Evolutionary conservation across 2,888 invertebrate species (phyloP).

Genomic region (Cinara cedri): DNA sequence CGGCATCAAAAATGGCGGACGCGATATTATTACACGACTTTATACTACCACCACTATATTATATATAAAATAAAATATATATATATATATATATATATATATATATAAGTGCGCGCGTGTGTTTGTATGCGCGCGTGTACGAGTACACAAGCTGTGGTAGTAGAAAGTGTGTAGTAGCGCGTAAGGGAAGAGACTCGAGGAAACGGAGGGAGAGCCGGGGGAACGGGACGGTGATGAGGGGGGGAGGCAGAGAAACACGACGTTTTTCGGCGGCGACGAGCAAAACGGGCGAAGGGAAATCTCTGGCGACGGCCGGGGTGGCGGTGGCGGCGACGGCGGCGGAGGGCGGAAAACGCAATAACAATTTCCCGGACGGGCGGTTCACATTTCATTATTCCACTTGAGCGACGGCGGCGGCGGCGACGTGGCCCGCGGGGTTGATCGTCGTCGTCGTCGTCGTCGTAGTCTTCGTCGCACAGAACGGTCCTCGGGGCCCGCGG

Average conservation of each 20-base stretch:
- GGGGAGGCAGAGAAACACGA: slow-evolving; percentile 47
- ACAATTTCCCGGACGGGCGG: slow-evolving; percentile 57
- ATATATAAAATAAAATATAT: no score
- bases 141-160: not conserved
- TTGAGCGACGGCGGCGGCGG: slow-evolving; percentile 36
- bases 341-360: slow-evolving; percentile 50
- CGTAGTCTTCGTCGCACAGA: not conserved
- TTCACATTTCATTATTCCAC: slow-evolving; percentile 56
- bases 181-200: not conserved
- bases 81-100: no score
- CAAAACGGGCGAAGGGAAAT: slow-evolving; percentile 45
- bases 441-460: slow-evolving; percentile 32
- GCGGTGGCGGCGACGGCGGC: slow-evolving; percentile 1
- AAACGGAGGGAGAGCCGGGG: not conserved
- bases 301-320: slow-evolving; percentile 22
- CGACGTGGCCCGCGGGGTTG: slow-evolving; percentile 18
- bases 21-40: slow-evolving; percentile 54
- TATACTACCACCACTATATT: not conserved
- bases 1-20: slow-evolving; percentile 54
- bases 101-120: no score
- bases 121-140: not conserved
- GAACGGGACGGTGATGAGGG: not conserved
- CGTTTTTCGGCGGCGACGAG: slow-evolving; percentile 47
- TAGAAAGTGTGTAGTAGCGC: not conserved
- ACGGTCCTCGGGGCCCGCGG: slow-evolving; percentile 1